Evolutionary conservation across 2,888 invertebrate genomes (phyloP), one percentile per base, ranked within the genome.

Genomic region (Cerastoderma edule): DNA sequence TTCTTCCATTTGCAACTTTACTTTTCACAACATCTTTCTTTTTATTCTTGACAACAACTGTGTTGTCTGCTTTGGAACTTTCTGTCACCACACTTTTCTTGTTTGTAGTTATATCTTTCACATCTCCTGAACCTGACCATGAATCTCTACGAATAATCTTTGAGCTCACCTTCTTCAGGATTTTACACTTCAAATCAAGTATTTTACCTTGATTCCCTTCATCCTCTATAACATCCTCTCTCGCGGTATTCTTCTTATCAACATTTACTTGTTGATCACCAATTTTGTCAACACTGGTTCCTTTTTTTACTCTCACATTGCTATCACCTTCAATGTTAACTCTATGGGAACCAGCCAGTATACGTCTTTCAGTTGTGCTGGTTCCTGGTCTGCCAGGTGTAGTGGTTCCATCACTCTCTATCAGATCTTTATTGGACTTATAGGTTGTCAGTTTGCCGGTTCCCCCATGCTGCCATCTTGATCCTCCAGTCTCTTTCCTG

Each of bases 381-480:
- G 39, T 28, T 35, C 46, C 50, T 33, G 24, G 46, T 60, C 24
- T 73, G 48, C 27, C 44, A 48, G 33, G 67, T 67, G 32, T n/a
- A 6, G 22, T 63, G 39, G 33, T 63, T 74, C 60, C 48, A 86
- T 73, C 1, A 30, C 8, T n/a, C 27, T 27, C 56, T 27, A 56
- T 56, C n/a, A 56, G 24, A 60, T 89, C 89, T 54, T 75, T 78
- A 30, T 71, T 77, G 19, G 85, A 85, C 57, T 80, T 86, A 75
- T 87, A 89, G 13, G 87, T 86, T 30, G 68, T 73, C 13, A 89
- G 74, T 72, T 87, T 88, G n/a, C 89, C 89, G 10, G 78, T 73
- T 30, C 87, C 88, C 39, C 89, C 89, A 83, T 88, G 85, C 44
- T 87, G 80, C 89, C 89, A 89, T 46, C 83, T 83, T 33, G 89